Base-by-base conservation (phyloP, 1,140 invertebrate genomes). In the Oncopodura yosiiana region DNA sequence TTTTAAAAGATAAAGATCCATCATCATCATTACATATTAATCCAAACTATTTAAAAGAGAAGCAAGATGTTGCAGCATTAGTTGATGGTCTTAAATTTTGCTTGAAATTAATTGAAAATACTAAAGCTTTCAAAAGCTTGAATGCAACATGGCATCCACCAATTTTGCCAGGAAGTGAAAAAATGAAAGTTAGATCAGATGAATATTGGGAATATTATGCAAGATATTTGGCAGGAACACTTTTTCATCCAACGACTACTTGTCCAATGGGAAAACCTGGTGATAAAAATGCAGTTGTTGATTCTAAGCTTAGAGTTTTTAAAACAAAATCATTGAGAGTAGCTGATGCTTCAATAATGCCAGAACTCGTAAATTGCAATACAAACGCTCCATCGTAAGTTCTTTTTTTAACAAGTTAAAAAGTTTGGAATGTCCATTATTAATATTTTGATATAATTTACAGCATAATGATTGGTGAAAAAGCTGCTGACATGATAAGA, bases 381-480 rank as follows among this genome's bases (percentile, higher is more conserved):
- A 21, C n/a, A n/a, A n/a, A n/a, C n/a, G n/a, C n/a, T n/a, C n/a
- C n/a, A 9, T 34, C 32, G 8, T n/a, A n/a, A 34, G 32, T n/a
- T 34, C 8, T n/a, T 34, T 9, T 9, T 34, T 34, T 34, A 34
- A 9, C 32, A 34, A 9, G n/a, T 9, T 34, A 34, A 9, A 9
- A 34, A 34, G n/a, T 34, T 8, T n/a, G 32, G 32, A 34, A 34
- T 9, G n/a, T 34, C 8, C 8, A n/a, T n/a, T n/a, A 34, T n/a
- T 34, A 9, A 34, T 34, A 54, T 49, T 41, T 68, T 63, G 16
- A 68, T n/a, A 69, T 53, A 65, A n/a, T n/a, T n/a, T n/a, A n/a
- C n/a, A n/a, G n/a, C n/a, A 82, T 84, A 6, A 84, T 85, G 82
- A 83, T 85, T 14, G 86, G 78, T 1, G 86, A 89, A 66, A 87